A percentile compares a stretch with the other conserved stretches of the same genome.
These are phyloP conservation scores for Parambassis ranga DNA, from an alignment of 2,797 vertebrate species.

Conservation along the genomic window DNA sequence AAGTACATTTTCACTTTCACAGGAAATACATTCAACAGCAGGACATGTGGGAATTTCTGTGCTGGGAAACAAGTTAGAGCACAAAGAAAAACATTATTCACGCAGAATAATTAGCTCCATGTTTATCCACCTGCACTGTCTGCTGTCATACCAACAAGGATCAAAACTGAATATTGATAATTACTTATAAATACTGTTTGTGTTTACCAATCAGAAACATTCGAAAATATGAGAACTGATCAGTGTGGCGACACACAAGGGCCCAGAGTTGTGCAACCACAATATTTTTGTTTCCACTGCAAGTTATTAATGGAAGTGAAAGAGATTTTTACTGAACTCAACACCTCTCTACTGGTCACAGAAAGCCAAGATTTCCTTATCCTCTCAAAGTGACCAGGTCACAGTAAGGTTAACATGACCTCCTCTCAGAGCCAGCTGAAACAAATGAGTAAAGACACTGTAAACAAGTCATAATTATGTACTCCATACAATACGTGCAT, in stretches of 20 bases:
- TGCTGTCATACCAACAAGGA: no score
- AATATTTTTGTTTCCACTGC: neutral
- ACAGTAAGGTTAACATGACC: neutral
- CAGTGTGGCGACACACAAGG: no score
- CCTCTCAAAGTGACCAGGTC: neutral
- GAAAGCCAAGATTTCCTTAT: neutral
- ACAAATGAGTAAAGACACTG: neutral
- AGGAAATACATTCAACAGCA: neutral
- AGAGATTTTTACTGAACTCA: conserved; percentile 6
- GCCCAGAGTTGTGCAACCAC: neutral
- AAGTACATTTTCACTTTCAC: neutral
- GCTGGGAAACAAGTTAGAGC: neutral
- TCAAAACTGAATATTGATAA: no score
- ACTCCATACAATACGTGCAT: no score
- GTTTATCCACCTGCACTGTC: no score
- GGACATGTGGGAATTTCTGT: neutral
- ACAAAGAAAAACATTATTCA: no score
- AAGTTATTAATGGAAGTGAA: conserved; percentile 36
- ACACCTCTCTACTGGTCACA: neutral
- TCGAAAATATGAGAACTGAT: no score
- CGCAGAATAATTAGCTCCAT: no score
- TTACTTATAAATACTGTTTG: no score
- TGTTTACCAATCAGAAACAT: no score
- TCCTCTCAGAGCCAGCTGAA: neutral
- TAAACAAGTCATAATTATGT: neutral